Evolutionary conservation across 1,140 invertebrate genomes (phyloP), one percentile per base, ranked within the genome.

Genomic region (Pinna nobilis): DNA sequence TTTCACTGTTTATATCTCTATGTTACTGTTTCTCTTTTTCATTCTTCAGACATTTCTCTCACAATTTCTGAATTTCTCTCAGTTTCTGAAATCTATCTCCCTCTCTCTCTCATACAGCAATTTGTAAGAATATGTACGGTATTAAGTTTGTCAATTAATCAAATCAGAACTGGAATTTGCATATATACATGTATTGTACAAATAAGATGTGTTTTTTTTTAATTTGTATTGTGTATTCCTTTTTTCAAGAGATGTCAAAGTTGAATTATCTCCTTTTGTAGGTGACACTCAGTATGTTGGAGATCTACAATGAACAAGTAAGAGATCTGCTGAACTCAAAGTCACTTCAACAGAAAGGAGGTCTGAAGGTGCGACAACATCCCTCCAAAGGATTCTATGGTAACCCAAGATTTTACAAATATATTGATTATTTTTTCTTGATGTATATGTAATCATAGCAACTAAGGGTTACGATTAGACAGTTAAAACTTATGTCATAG

Each of bases 281-380:
- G 90, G 90, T 92, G 18, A 83, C 84, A 39, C 85, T 93, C 25
- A 91, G 90, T 50, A 93, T 93, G 92, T 74, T 93, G 73, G 92
- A 93, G 84, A 93, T 93, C 79, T 93, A 93, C 84, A 92, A 92
- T 87, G 92, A 93, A 84, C 88, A 91, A 44, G 91, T 92, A 15
- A 79, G 91, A 57, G 92, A 93, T 85, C 83, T 93, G 11, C 84
- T 93, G 5, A 89, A 88, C 73, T 69, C 85, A 13, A 89, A 87
- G 41, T 81, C 88, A n/a, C 82, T 86, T 32, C 51, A 49, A 9
- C 84, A 86, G 53, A 92, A 91, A 80, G 90, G 88, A 51, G 91
- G 91, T 13, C 82, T 93, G 11, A 92, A 92, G 85, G 88, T 93
- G n/a, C 75, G 92, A 65, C 91, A 93, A 77, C 90, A 93, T 84